Conservation (phyloP, 2,113 vertebrate genomes). For the Thalassoma bifasciatum region DNA sequence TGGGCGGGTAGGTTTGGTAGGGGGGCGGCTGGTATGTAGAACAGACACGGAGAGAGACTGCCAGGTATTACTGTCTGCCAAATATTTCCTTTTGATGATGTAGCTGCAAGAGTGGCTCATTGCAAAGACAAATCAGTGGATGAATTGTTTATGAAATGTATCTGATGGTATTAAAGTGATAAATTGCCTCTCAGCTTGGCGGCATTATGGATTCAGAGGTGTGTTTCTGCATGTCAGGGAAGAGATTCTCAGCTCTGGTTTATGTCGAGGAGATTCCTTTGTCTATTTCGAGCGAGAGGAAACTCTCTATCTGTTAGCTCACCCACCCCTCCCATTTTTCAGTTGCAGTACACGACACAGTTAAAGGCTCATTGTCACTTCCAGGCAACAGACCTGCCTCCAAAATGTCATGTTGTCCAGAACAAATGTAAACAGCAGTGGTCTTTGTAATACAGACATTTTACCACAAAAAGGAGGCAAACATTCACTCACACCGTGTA, state of each 20-base stretch:
- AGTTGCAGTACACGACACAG: conserved; percentile 20
- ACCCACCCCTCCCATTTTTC: conserved; percentile 4
- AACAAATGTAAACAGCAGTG: conserved; percentile 36
- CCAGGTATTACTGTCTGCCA: conserved; percentile 58
- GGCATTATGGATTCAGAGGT: conserved; percentile 43
- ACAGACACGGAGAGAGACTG: conserved; percentile 30
- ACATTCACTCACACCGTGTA: background rate
- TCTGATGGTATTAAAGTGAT: conserved; percentile 71
- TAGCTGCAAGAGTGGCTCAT: conserved; percentile 55
- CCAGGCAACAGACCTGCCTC: conserved; percentile 32
- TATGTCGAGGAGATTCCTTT: conserved; percentile 22
- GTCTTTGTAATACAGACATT: background rate
- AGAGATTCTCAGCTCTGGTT: conserved; percentile 13
- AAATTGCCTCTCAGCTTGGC: conserved; percentile 60
- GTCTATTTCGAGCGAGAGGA: conserved; percentile 17
- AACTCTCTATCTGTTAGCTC: conserved; percentile 25
- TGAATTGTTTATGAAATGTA: conserved; percentile 71
- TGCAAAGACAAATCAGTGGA: conserved; percentile 60
- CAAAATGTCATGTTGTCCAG: conserved; percentile 44
- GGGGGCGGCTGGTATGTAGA: conserved; percentile 43
- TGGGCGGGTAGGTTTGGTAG: conserved; percentile 7
- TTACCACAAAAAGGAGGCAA: background rate
- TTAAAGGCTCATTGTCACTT: conserved; percentile 36
- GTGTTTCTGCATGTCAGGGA: conserved; percentile 27
- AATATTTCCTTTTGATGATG: conserved; percentile 68